Base-by-base conservation (phyloP, 2,888 invertebrate genomes). In the Aplocera efformata region DNA sequence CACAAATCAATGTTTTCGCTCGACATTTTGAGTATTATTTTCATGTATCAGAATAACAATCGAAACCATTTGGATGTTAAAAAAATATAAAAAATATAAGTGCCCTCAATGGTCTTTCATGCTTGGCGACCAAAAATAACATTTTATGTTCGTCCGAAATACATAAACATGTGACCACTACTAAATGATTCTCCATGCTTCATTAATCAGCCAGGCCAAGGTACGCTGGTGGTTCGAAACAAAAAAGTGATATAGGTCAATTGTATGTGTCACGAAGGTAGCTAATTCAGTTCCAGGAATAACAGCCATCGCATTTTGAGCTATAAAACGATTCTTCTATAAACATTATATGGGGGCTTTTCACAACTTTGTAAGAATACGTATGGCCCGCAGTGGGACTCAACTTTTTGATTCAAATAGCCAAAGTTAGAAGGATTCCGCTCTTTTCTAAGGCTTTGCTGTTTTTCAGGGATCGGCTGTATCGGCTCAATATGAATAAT, bases 401-500 rank as follows among this genome's bases (percentile, higher is more conserved):
- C 45, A 62, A 66, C 59, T 67, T 70, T 62, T 54, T 50, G 50
- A 65, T 70, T 67, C 56, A 56, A 70, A 68, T 63, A 60, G 60
- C 55, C 42, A 48, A 65, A 67, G 65, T 71, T 70, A 53, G 50
- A 60, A 60, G 48, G 64, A 64, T 69, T 64, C 64, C 53, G 56
- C 50, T 42, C 53, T 58, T 61, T 67, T 61, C 60, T 62, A 58
- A 58, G 32, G 41, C 52, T 45, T 43, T 56, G 64, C 66, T 75
- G 78, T 78, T 71, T 94, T 92, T 30, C 92, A 95, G 95, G 95
- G 95, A 95, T 80, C 93, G 94, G 66, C 90, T 95, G 59, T 95
- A 92, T 86, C 89, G 93, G 69, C 90, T 95, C 68, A 95, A 95
- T 80, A 90, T 95, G 81, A 94, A 94, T 90, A 95, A 95, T 83